Conservation (phyloP, 2,113 vertebrate species). For the Caracal caracal region DNA sequence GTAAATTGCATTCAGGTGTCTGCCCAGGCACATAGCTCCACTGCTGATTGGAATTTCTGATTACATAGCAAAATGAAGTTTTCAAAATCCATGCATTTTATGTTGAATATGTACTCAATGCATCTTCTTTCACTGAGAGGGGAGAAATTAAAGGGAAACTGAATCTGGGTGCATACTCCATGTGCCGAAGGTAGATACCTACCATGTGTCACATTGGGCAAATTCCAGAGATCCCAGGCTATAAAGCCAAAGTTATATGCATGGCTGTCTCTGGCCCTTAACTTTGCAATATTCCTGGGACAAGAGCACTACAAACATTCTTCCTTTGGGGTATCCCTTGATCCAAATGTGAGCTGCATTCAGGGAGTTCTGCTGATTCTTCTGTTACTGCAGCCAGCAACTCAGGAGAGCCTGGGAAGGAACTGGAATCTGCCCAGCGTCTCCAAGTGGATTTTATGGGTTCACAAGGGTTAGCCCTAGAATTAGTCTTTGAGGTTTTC, state of each 20-base stretch:
- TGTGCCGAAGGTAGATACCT: not conserved
- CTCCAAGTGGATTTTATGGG: not conserved
- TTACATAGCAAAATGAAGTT: not conserved
- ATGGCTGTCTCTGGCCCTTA: not conserved
- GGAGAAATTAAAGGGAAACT: slow-evolving; percentile 21
- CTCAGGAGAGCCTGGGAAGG: not conserved
- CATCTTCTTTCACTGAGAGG: not conserved
- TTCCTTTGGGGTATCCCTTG: not conserved
- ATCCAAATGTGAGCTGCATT: not conserved
- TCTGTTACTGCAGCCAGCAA: not conserved
- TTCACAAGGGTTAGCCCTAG: not conserved
- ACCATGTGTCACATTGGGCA: not conserved
- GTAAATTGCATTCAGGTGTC: not conserved
- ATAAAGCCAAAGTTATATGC: not conserved
- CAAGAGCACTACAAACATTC: not conserved
- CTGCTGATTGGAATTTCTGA: not conserved
- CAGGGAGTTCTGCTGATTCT: not conserved
- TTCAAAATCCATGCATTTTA: not conserved
- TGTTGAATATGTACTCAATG: not conserved
- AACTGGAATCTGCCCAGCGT: not conserved
- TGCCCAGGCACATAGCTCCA: not conserved
- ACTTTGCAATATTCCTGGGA: not conserved
- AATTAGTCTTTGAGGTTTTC: not conserved
- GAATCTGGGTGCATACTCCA: not conserved
- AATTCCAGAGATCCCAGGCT: not conserved